A percentile compares a stretch with the other conserved stretches of the same genome.
Evolutionary conservation across 2,113 vertebrate species (phyloP).

Genomic region (Ceyx margarethae): DNA sequence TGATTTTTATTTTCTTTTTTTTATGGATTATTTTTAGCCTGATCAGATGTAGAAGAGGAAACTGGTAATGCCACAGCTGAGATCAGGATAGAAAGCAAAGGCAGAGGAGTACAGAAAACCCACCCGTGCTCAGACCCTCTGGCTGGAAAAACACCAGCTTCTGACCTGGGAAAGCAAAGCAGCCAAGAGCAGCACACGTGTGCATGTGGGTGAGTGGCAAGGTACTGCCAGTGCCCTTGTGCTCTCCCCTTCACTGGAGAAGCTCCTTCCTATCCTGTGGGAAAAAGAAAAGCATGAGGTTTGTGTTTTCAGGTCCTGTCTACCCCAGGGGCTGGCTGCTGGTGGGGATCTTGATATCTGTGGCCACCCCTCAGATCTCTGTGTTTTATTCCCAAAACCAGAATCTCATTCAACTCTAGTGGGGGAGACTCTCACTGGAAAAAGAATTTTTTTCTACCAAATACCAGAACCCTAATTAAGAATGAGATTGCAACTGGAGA

Average conservation of each 20-base stretch:
- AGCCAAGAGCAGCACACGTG: background rate
- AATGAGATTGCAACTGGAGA: background rate
- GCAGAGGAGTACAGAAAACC: background rate
- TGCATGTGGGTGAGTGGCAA: background rate
- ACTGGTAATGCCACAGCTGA: background rate
- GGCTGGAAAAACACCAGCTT: background rate
- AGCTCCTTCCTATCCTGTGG: background rate
- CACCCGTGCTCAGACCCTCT: background rate
- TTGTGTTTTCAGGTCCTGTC: background rate
- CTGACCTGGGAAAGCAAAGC: background rate
- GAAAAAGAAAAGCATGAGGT: background rate
- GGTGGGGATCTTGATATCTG: background rate
- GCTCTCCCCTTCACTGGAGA: background rate
- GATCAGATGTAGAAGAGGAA: constrained; percentile 2
- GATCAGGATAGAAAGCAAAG: constrained; percentile 8
- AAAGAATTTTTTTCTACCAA: background rate
- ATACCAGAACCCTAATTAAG: background rate
- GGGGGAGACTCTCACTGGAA: background rate
- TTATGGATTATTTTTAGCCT: constrained; percentile 23
- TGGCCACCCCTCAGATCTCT: background rate
- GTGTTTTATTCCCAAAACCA: background rate
- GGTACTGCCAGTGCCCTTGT: background rate
- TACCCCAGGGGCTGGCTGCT: no score
- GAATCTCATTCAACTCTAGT: background rate
- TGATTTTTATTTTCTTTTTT: background rate